Evolutionary conservation across 2,888 invertebrate genomes (phyloP), one percentile per base, ranked within the genome.

Genomic region (Tricholauxania praeusta): DNA sequence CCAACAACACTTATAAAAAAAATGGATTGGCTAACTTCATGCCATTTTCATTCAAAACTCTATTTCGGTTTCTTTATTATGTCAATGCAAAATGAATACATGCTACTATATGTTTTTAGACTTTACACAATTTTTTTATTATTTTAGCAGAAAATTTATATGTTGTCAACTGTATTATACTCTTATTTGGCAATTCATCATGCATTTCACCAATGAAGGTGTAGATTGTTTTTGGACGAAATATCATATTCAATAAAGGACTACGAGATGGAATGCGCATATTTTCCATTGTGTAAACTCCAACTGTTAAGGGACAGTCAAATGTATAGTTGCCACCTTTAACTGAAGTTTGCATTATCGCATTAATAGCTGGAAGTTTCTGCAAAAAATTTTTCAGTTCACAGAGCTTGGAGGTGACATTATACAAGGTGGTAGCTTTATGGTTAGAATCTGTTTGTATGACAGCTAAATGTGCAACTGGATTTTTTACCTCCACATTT

Each of bases 251-350:
- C 12, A 81, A 71, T 0, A 80, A 39, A 0, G 81, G 80, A 52
- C 79, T 80, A 51, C 39, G 39, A 39, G 39, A 1, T 39, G 39
- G 39, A 14, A 55, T 7, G 8, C 71, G 74, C 22, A 73, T 49
- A 60, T 74, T 74, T 14, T 65, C 66, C 60, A 71, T 71, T 12
- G 71, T 66, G 66, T 83, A 82, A 17, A 78, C 79, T 0, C 80
- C 84, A 3, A 68, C 60, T 3, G 60, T 72, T 6, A 83, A 53
- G 5, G 83, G 83, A 59, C 83, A 83, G 47, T 74, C 76, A n/a
- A 83, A 72, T 4, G 82, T 71, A 60, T 78, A 80, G 67, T 82
- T 82, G 52, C 80, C 78, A 28, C 80, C 77, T 67, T 76, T 83
- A 0, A 83, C 53, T 62, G 79, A 70, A 15, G 72, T 76, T n/a